Evolutionary conservation across 2,113 vertebrate species (phyloP), one percentile per base, ranked within the genome.

Genomic region (Gobiocypris rarus): DNA sequence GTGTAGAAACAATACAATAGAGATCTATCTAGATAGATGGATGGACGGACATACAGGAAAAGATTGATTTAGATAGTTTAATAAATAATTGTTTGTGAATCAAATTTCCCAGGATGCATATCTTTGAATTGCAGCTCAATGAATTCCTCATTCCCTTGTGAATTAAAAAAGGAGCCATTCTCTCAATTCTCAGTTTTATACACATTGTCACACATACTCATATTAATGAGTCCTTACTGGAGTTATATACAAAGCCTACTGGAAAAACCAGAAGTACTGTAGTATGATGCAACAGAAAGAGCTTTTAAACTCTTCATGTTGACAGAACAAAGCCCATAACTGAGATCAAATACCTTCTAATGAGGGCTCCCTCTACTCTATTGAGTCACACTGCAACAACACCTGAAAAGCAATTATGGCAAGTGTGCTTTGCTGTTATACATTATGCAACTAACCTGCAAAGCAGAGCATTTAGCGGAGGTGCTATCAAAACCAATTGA

Each of bases 391-490:
- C 26, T 56, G 80, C 79, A 67, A 81, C 76, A 85, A 89, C 84
- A 90, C 79, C 88, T 90, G 83, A 85, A 83, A 85, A 83, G 67
- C 83, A 85, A 87, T 83, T 24, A 59, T 63, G 79, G 79, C 84
- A 84, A 88, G 87, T 28, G 24, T 86, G 75, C 83, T 76, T 54
- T 67, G n/a, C 61, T 87, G 85, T 88, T 89, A 88, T 15, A 26
- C 87, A 87, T 84, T 88, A 84, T 26, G 48, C 1, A 67, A 48
- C 82, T 43, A 85, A 83, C 69, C 28, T 70, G 19, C 0, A 10
- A 65, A 82, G 67, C 43, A 61, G 76, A 85, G 41, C 69, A 74
- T 48, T 50, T 75, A 52, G 2, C 14, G 1, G 11, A 61, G 8
- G 24, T 63, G 19, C 24, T 61, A 28, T 83, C 9, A 15, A 69